Percentiles rank a stretch among this genome's conserved stretches.
Evolutionary conservation across 2,797 vertebrate species (phyloP).

Genomic region (Acanthornis magna): DNA sequence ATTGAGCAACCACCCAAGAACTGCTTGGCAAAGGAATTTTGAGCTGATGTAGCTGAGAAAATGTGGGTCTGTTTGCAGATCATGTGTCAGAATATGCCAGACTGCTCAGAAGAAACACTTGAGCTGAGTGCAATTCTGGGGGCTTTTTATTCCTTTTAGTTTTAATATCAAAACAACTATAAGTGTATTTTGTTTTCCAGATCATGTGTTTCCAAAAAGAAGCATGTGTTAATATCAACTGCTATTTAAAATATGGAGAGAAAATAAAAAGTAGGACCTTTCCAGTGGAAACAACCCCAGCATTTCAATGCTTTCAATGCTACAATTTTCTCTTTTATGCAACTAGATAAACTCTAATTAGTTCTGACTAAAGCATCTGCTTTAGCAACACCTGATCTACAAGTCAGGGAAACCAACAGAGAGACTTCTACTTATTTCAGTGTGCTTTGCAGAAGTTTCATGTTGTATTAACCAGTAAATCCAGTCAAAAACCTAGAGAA

Average conservation of each 20-base stretch:
- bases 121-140: not conserved
- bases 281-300: not conserved
- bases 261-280: not conserved
- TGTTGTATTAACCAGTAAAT: not conserved
- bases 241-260: not conserved
- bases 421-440: not conserved
- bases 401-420: not conserved
- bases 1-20: not conserved
- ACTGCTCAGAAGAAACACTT: not conserved
- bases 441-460: not conserved
- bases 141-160: not conserved
- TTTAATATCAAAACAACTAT: not conserved
- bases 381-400: conserved; percentile 17
- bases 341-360: conserved; percentile 3
- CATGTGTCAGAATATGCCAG: conserved; percentile 10
- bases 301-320: not conserved
- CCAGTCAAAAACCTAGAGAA: not conserved
- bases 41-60: conserved; percentile 32
- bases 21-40: conserved; percentile 32
- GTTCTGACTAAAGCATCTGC: conserved; percentile 16
- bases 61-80: conserved; percentile 3
- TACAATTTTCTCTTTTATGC: not conserved
- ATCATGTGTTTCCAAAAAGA: not conserved
- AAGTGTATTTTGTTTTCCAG: not conserved
- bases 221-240: not conserved